Base-by-base conservation (phyloP, 2,113 vertebrate genomes). In the Nibea coibor region DNA sequence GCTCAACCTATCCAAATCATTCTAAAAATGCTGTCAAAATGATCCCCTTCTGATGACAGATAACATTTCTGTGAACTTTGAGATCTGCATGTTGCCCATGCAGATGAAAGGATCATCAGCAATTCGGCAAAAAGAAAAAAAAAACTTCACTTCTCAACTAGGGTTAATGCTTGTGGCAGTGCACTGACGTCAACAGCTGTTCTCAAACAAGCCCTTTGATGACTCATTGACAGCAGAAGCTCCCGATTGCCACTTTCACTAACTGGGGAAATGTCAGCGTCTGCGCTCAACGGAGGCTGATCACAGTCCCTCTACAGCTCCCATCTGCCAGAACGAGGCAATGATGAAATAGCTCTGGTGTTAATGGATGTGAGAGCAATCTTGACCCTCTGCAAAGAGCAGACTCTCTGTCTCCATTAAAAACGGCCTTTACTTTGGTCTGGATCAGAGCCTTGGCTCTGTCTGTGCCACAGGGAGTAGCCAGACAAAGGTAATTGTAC, bases 121-220 rank as follows among this genome's bases (percentile, higher is more conserved):
- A 74, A 65, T 70, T 71, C 68, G 51, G 8, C 43, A 58, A 51
- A 35, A 59, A 56, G 45, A 10, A 59, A 61, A 48, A 26, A 10
- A 66, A 67, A 39, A 76, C 75, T 75, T 87, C 64, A 80, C 75
- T 81, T 80, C 80, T 78, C 70, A 79, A 71, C 75, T 47, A 61
- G 82, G 87, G 85, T 90, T 89, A 89, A 91, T 70, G 85, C 88
- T 89, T 69, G 78, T 89, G 90, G 87, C 86, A 81, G 84, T 39
- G 69, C 83, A 53, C 87, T 87, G 93, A 89, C 89, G 86, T 92
- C 91, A 91, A 90, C 93, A 92, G 88, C 88, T 93, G 91, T 93
- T 93, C 91, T 90, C 89, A 82, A 92, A 93, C 89, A 83, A 91
- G 88, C 79, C 58, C 90, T 94, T 88, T 93, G 92, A 93, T 93